Conservation (phyloP, 2,113 vertebrate species). For the Sphaerodactylus townsendi region DNA sequence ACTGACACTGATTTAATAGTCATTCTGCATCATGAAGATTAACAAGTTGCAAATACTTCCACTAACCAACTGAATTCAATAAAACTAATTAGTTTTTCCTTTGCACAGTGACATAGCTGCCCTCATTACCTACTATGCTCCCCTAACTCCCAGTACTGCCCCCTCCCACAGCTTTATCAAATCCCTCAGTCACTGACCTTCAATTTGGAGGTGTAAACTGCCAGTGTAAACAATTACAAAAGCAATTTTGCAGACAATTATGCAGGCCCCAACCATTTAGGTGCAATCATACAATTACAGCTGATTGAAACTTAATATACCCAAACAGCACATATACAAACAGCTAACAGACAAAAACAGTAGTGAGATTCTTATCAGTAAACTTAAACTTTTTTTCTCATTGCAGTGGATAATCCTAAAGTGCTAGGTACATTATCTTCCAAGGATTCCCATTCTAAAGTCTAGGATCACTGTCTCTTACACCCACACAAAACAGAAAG, state of each 20-base stretch:
- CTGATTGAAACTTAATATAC: neutral
- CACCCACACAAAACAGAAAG: neutral
- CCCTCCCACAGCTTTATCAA: neutral
- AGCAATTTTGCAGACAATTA: constrained; percentile 7
- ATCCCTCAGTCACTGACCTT: constrained; percentile 16
- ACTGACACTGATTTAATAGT: constrained; percentile 11
- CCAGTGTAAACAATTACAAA: constrained; percentile 6
- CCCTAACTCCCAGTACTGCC: neutral
- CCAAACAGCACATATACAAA: no score
- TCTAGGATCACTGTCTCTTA: neutral
- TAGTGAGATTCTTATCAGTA: neutral
- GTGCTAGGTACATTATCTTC: neutral
- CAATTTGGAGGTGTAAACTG: constrained; percentile 14
- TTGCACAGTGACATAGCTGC: neutral
- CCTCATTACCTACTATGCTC: constrained; percentile 5
- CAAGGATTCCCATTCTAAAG: neutral
- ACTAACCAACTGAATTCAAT: constrained; percentile 13
- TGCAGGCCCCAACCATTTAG: neutral
- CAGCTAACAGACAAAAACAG: no score
- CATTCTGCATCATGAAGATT: constrained; percentile 29
- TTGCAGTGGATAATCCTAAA: neutral
- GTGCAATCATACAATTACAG: neutral
- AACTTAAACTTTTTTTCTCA: neutral
- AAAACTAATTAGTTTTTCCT: constrained; percentile 27
- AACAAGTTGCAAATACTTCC: constrained; percentile 10